Percentiles rank a stretch among this genome's conserved stretches.
Evolutionary conservation across 2,113 vertebrate species (phyloP).

Genomic region (Gracilinanus agilis): DNA sequence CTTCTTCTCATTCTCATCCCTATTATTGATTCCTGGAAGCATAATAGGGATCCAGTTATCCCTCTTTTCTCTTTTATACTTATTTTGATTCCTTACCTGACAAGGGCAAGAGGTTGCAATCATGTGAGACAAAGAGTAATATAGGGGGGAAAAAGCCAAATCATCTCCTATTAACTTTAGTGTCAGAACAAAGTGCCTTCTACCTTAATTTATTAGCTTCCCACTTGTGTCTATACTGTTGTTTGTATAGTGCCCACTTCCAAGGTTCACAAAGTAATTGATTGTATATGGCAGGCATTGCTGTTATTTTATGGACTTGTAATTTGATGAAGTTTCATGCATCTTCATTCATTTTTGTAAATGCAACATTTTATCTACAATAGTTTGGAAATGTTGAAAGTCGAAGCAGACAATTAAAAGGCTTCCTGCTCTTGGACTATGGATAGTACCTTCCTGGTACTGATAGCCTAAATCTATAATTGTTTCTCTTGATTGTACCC

Average conservation of each 20-base stretch:
- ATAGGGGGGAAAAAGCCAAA: neutral
- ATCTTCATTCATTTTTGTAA: too few species aligned
- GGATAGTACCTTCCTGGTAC: too few species aligned
- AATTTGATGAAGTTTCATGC: too few species aligned
- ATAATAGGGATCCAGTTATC: neutral
- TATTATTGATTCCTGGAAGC: neutral
- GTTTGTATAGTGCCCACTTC: neutral
- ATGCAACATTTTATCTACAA: too few species aligned
- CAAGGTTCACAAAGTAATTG: neutral
- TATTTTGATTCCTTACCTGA: neutral
- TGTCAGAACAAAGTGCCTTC: neutral
- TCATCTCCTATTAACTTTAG: neutral
- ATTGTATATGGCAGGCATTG: neutral
- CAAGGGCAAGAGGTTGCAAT: neutral
- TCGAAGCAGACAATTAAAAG: too few species aligned
- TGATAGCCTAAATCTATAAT: too few species aligned
- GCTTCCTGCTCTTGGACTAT: too few species aligned
- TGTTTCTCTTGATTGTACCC: too few species aligned
- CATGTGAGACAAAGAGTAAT: neutral
- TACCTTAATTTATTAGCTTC: too few species aligned
- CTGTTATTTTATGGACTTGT: neutral
- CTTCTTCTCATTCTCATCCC: neutral
- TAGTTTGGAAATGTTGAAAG: too few species aligned
- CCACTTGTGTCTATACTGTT: neutral
- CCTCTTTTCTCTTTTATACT: neutral